Evolutionary conservation across 2,888 invertebrate genomes (phyloP).

Genomic region (Macropis europaea): DNA sequence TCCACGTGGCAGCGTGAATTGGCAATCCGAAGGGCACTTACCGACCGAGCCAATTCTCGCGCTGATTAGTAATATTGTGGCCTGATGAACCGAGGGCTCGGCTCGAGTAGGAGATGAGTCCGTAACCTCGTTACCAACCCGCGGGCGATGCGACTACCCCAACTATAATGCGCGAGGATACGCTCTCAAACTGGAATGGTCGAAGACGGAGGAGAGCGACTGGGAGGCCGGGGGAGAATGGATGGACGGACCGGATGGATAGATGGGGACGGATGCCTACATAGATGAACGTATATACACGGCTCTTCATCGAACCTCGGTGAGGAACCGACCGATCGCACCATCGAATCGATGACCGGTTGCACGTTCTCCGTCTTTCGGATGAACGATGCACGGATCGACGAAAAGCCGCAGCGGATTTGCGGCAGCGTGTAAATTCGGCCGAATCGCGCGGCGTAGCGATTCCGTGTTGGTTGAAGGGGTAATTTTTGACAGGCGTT

Average conservation of each 20-base stretch:
- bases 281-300: background rate
- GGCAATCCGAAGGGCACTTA: conserved; percentile 76
- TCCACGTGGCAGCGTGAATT: conserved; percentile 71
- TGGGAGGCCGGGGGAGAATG: background rate
- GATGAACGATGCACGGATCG: too few species aligned
- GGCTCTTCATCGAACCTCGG: conserved; percentile 17
- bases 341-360: conserved; percentile 74
- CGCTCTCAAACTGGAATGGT: conserved; percentile 14
- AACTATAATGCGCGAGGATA: conserved; percentile 59
- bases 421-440: too few species aligned
- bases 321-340: conserved; percentile 62
- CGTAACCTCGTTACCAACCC: conserved; percentile 77
- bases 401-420: too few species aligned
- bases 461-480: too few species aligned
- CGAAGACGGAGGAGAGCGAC: background rate
- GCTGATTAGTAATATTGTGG: conserved; percentile 79
- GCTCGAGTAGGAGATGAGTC: conserved; percentile 76
- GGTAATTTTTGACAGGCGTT: background rate
- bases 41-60: conserved; percentile 72
- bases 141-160: conserved; percentile 70
- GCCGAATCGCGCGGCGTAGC: too few species aligned
- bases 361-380: too few species aligned
- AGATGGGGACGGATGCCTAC: conserved; percentile 21
- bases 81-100: conserved; percentile 77
- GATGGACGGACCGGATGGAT: conserved; percentile 19